Evolutionary conservation across 2,888 invertebrate species (phyloP).

Genomic region (Aethes cnicana): DNA sequence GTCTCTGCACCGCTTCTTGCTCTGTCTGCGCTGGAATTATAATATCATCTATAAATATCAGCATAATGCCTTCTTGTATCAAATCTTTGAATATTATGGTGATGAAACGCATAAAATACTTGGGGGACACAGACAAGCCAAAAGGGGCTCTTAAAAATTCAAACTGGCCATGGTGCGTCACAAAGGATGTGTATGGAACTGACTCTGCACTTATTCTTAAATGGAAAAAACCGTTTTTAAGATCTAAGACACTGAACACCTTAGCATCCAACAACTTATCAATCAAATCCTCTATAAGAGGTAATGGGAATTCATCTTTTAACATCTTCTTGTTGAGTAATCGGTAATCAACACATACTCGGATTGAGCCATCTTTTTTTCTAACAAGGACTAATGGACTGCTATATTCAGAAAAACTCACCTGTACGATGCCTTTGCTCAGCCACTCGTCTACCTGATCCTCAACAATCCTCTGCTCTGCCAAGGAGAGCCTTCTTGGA

Average conservation of each 20-base stretch:
- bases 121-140: constrained; percentile 33
- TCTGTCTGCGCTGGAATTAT: constrained; percentile 13
- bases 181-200: constrained; percentile 17
- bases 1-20: constrained; percentile 3
- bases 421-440: constrained; percentile 21
- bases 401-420: constrained; percentile 35
- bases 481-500: constrained; percentile 34
- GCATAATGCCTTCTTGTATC: not conserved
- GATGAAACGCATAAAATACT: constrained; percentile 34
- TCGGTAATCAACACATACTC: constrained; percentile 34
- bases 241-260: constrained; percentile 9
- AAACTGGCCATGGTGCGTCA: constrained; percentile 20
- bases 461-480: constrained; percentile 32
- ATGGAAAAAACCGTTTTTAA: constrained; percentile 17
- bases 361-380: constrained; percentile 31
- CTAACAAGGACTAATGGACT: constrained; percentile 31
- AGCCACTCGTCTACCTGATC: constrained; percentile 33
- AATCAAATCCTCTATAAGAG: constrained; percentile 11
- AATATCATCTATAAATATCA: constrained; percentile 17
- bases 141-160: constrained; percentile 34
- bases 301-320: constrained; percentile 33
- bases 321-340: constrained; percentile 33
- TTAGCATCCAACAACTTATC: constrained; percentile 1
- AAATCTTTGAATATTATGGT: constrained; percentile 26
- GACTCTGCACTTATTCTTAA: constrained; percentile 13